phyloP scores from a whole-genome alignment of 2,888 invertebrate species.

The Lysandra bellargus region DNA sequence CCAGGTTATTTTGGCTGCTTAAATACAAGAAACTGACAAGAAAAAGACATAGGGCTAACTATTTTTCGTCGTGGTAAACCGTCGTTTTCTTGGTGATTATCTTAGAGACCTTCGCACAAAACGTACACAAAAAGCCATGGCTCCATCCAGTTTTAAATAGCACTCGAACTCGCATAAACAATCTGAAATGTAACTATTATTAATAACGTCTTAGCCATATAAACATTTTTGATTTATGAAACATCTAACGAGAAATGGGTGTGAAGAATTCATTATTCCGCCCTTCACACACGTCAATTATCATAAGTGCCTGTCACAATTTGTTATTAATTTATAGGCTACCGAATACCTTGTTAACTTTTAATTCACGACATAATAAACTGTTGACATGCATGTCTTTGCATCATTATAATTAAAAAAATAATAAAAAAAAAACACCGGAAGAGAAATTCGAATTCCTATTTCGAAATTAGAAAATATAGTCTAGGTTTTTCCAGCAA shows the following conservation, averaged over 20 bases:
- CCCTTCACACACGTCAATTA: conserved; percentile 9
- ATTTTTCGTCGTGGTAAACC: no score
- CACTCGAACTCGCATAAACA: not conserved
- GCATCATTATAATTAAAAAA: not conserved
- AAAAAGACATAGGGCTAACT: no score
- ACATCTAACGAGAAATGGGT: not conserved
- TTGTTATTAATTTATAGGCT: not conserved
- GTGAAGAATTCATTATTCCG: conserved; percentile 4
- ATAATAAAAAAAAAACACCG: not conserved
- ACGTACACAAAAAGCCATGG: no score
- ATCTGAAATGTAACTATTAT: not conserved
- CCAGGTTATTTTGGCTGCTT: no score
- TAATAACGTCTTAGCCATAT: not conserved
- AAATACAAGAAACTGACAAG: no score
- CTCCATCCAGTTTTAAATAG: not conserved
- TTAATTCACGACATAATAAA: not conserved
- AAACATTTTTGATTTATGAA: not conserved
- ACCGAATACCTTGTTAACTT: not conserved
- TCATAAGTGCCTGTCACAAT: not conserved
- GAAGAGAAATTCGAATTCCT: not conserved
- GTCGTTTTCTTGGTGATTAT: no score
- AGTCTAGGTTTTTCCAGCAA: not conserved
- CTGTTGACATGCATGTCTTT: not conserved
- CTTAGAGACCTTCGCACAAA: no score
- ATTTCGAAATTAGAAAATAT: not conserved